These are phyloP conservation scores for Mus minutoides DNA, from an alignment of 2,797 vertebrate genomes.

Conservation along the genomic window DNA sequence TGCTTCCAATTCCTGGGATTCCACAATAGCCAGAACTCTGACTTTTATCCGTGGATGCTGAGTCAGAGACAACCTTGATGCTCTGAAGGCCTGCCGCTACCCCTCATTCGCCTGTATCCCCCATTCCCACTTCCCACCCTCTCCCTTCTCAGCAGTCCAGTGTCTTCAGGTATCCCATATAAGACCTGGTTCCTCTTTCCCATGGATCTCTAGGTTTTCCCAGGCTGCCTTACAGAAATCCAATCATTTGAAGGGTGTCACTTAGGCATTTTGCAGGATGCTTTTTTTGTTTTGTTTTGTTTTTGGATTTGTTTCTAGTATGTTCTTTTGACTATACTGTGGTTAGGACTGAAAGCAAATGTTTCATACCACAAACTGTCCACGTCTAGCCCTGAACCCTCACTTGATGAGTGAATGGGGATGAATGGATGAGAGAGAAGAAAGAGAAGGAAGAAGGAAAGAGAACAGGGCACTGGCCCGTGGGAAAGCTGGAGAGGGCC, in stretches of 20 bases:
- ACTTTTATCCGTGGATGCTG: background rate
- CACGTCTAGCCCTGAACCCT: background rate
- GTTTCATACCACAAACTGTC: background rate
- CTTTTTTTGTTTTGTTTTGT: background rate
- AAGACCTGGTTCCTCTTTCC: background rate
- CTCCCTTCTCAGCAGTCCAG: background rate
- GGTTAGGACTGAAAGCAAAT: background rate
- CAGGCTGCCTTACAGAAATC: background rate
- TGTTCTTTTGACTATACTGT: background rate
- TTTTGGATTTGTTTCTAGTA: background rate
- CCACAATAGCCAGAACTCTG: background rate
- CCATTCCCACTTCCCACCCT: background rate
- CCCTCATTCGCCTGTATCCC: no score
- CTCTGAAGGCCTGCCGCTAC: background rate
- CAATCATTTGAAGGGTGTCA: background rate
- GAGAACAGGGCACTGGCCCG: background rate
- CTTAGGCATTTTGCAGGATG: background rate
- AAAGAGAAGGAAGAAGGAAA: background rate
- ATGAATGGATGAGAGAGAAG: background rate
- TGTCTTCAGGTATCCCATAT: background rate
- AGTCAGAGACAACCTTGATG: background rate
- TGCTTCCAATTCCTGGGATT: background rate
- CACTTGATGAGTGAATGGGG: background rate
- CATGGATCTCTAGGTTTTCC: background rate
- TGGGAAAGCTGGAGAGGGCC: background rate